Conservation (phyloP, 2,113 vertebrate genomes). For the Puma concolor region DNA sequence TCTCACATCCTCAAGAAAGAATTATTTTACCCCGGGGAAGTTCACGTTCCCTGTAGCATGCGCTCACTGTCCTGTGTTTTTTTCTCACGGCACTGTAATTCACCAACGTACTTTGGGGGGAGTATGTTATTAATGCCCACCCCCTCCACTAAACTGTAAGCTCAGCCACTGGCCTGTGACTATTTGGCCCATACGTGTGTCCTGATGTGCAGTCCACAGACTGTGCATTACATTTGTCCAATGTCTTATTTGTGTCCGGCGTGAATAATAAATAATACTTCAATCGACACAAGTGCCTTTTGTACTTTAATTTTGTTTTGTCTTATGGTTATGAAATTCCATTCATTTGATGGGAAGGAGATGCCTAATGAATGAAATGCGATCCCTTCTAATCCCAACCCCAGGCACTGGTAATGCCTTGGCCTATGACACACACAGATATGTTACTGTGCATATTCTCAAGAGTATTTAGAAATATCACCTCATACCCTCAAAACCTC, state of each 20-base stretch:
- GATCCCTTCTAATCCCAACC: neutral
- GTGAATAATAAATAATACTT: neutral
- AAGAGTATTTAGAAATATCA: neutral
- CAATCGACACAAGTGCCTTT: neutral
- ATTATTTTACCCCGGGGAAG: neutral
- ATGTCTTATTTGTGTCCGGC: neutral
- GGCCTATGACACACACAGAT: neutral
- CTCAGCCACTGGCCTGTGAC: neutral
- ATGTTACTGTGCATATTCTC: neutral
- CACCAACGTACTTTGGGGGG: neutral
- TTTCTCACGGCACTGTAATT: fast-evolving
- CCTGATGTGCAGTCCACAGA: neutral
- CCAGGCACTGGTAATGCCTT: too few relatives aligned
- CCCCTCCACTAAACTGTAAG: neutral
- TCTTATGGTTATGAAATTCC: neutral
- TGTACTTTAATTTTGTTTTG: neutral
- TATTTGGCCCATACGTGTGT: too few relatives aligned
- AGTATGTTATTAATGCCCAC: too few relatives aligned
- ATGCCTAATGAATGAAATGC: neutral
- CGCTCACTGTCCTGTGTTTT: fast-evolving
- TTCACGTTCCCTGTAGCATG: fast-evolving
- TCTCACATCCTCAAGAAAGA: neutral
- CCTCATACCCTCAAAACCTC: neutral
- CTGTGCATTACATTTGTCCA: neutral
- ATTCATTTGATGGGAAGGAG: neutral